A percentile compares a stretch with the other conserved stretches of the same genome.
These are phyloP conservation scores for Serinus canaria DNA, from an alignment of 2,113 vertebrate species.

Conservation along the genomic window DNA sequence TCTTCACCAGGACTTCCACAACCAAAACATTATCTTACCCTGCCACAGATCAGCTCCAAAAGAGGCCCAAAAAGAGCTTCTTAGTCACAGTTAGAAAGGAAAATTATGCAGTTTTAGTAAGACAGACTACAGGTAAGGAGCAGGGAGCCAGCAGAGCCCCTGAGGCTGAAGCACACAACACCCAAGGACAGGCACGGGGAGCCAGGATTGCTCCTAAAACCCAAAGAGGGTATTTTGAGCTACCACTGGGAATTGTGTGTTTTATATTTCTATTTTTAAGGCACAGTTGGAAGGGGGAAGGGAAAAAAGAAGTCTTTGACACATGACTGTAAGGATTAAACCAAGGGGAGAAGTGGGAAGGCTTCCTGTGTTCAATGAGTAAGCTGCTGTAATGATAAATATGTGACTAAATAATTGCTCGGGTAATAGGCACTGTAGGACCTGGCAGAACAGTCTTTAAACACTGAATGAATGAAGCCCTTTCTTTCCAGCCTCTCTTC, in stretches of 20 bases:
- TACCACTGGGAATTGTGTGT: background rate
- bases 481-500: background rate
- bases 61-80: background rate
- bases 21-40: background rate
- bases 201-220: background rate
- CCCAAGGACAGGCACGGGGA: background rate
- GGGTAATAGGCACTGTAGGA: background rate
- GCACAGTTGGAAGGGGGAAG: background rate
- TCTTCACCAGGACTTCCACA: background rate
- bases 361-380: conserved; percentile 11
- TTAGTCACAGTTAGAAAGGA: background rate
- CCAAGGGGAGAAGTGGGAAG: background rate
- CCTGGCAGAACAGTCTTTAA: background rate
- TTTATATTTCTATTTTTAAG: background rate
- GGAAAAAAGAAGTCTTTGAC: background rate
- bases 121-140: background rate
- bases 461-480: background rate
- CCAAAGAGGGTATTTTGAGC: background rate
- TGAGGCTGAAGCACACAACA: accelerated
- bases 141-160: background rate
- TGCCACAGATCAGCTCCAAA: background rate
- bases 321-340: background rate
- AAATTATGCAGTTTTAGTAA: background rate
- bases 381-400: conserved; percentile 27
- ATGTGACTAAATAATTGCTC: background rate